Conservation (phyloP, 2,888 invertebrate genomes). For the Papilio protenor region DNA sequence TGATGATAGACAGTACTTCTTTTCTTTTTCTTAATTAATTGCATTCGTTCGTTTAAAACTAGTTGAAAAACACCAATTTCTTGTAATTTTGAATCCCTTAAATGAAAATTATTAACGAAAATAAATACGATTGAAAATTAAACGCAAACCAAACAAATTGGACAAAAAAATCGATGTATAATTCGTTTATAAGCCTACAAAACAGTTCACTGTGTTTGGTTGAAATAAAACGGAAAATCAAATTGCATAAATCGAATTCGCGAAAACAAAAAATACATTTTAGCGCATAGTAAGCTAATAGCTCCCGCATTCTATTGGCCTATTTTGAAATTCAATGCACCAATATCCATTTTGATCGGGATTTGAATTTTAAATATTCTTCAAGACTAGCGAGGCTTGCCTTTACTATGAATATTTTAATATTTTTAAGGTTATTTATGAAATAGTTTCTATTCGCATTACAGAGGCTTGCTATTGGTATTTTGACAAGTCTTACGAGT, state of each 20-base stretch:
- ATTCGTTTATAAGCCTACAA: slow-evolving; percentile 1
- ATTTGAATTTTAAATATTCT: slow-evolving; percentile 25
- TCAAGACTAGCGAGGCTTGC: background rate
- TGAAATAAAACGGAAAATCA: slow-evolving; percentile 20
- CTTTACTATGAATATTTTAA: background rate
- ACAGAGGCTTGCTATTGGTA: background rate
- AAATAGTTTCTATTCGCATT: background rate
- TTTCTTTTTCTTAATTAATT: too few relatives aligned
- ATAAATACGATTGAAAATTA: background rate
- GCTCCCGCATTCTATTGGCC: slow-evolving; percentile 16
- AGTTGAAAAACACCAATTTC: background rate
- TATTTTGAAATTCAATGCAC: slow-evolving; percentile 29
- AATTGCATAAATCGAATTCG: slow-evolving; percentile 21
- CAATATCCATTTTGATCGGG: slow-evolving; percentile 6
- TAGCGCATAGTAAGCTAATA: slow-evolving; percentile 9
- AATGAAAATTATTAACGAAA: background rate
- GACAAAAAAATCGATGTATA: background rate
- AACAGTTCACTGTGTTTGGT: slow-evolving; percentile 6
- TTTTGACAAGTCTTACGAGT: background rate
- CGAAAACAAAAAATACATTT: slow-evolving; percentile 8
- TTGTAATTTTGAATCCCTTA: background rate
- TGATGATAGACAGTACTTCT: too few relatives aligned
- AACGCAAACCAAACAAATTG: background rate
- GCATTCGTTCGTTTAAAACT: too few relatives aligned
- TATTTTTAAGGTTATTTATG: background rate